Conservation (phyloP, 2,797 vertebrate genomes). For the Megaceryle alcyon region DNA sequence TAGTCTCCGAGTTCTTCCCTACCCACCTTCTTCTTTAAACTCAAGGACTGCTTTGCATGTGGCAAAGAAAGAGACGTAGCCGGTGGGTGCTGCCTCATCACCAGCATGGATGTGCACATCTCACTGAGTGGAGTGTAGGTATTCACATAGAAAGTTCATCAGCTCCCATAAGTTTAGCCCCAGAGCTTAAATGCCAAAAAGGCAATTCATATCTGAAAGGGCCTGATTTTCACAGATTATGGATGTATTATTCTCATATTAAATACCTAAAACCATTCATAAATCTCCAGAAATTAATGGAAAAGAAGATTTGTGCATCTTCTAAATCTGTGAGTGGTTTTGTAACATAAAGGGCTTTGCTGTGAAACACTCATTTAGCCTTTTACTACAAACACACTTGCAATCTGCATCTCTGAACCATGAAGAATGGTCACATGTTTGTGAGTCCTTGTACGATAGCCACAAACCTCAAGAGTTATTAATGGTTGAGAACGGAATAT, state of each 20-base stretch:
- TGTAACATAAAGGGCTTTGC: background rate
- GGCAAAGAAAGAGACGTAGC: background rate
- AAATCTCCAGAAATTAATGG: background rate
- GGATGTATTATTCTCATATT: background rate
- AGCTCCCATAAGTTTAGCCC: background rate
- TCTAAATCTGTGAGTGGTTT: background rate
- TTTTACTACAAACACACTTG: conserved; percentile 3
- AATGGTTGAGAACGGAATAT: conserved; percentile 9
- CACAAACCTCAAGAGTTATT: conserved; percentile 45
- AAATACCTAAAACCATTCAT: background rate
- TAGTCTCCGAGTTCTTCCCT: background rate
- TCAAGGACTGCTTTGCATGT: background rate
- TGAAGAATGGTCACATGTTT: conserved; percentile 29
- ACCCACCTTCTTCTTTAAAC: background rate
- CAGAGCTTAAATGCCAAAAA: background rate
- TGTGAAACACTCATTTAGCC: background rate
- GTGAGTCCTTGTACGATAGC: background rate
- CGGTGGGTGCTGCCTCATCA: background rate
- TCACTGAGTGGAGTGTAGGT: background rate
- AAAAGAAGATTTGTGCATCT: background rate
- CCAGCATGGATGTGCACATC: background rate
- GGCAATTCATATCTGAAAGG: background rate
- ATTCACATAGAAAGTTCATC: background rate
- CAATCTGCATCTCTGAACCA: conserved; percentile 10
- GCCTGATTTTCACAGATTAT: background rate